These are phyloP conservation scores for Trichonephila inaurata DNA, from an alignment of 1,140 invertebrate species.

Conservation along the genomic window DNA sequence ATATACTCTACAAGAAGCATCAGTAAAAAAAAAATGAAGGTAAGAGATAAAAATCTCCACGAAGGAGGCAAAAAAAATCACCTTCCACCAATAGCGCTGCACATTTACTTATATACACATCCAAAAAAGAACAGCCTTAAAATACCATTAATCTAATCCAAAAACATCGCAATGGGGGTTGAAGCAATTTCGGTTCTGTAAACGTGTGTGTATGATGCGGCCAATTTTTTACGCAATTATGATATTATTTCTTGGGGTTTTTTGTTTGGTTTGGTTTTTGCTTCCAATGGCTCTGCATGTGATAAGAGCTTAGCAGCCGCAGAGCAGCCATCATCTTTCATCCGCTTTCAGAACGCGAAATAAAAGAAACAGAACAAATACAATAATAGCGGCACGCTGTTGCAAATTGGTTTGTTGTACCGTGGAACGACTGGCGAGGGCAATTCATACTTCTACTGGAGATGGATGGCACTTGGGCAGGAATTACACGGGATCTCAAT, in stretches of 20 bases:
- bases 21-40: conserved; percentile 34
- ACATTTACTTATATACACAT: conserved; percentile 57
- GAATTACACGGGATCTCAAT: conserved; percentile 74
- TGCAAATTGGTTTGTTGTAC: conserved; percentile 69
- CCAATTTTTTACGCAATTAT: conserved; percentile 69
- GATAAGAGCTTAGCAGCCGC: conserved; percentile 69
- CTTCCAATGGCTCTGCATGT: conserved; percentile 18
- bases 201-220: conserved; percentile 54
- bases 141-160: conserved; percentile 71
- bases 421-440: neutral
- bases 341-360: conserved; percentile 35
- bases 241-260: conserved; percentile 50
- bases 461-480: conserved; percentile 46
- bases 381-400: conserved; percentile 65
- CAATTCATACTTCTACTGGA: neutral
- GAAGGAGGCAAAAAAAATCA: conserved; percentile 34
- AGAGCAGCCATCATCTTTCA: conserved; percentile 30
- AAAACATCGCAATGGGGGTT: conserved; percentile 48
- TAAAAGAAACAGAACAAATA: conserved; percentile 70
- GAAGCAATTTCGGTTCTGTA: conserved; percentile 47
- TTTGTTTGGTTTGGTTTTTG: conserved; percentile 23
- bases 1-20: conserved; percentile 6
- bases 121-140: conserved; percentile 30
- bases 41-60: conserved; percentile 32
- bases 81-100: conserved; percentile 26